Base-by-base conservation (phyloP, 1,140 invertebrate species). In the Drosophila lini region DNA sequence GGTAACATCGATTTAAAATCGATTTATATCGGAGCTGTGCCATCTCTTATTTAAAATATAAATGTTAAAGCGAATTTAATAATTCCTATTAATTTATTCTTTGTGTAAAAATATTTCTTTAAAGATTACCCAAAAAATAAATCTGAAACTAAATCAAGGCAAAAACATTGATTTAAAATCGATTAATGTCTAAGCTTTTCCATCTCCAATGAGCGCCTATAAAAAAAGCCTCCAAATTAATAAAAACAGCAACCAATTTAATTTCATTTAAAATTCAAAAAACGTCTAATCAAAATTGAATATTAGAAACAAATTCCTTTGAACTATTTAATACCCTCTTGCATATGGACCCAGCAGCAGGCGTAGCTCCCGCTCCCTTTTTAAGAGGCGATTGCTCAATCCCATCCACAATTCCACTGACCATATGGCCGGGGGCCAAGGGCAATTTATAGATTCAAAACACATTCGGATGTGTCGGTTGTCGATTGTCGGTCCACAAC, bases 401-500 rank as follows among this genome's bases (percentile, higher is more conserved):
- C 55, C 34, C 15, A 8, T 34, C 31, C 11, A 19, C 32, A 55
- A 38, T 38, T 19, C 34, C 48, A 22, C 36, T 38, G 58, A 32
- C 44, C 40, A 53, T 38, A 41, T 58, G 31, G 53, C 25, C 67
- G 32, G 55, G 13, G 55, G 13, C 41, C 62, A 69, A 58, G 79
- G 79, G 61, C 83, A 75, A 50, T 80, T 86, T 88, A 82, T 88
- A 53, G 62, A 86, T 86, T 86, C 83, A 68, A 88, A 88, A 61
- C 83, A 65, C 82, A 88, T 61, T 65, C 65, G 52, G 38, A 28
- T 40, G 52, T 55, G 52, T 38, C 34, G 48, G 74, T 32, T 50
- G 28, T 50, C 48, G 44, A 13, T 22, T 22, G 22, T 22, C 22
- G 22, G 2, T 22, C 22, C 57, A 44, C 77, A 55, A 52, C 36